Evolutionary conservation across 2,888 invertebrate genomes (phyloP), one percentile per base, ranked within the genome.

Genomic region (Pilophorus perplexus): DNA sequence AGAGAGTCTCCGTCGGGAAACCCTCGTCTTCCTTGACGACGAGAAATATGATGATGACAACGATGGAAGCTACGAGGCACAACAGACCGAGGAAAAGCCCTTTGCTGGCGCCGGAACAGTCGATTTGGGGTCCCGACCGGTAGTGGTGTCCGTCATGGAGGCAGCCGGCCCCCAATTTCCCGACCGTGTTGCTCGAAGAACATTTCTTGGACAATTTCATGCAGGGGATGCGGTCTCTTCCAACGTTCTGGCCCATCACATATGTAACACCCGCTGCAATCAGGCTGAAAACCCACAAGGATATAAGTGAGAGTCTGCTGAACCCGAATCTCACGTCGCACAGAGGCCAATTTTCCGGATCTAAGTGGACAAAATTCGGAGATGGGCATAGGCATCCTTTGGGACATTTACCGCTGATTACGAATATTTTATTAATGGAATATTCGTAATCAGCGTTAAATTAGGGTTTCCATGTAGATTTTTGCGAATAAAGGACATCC

Each of bases 221-320:
- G 48, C 70, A 69, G 22, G 71, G 71, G 10, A 75, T 71, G n/a
- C 76, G 74, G 66, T 74, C 74, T 8, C 76, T 74, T 1, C 80
- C 80, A 1, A 81, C 80, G 71, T 81, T 80, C 67, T 78, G 79
- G 68, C 82, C 81, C 79, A 82, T 80, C 37, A 81, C 79, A 72
- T 80, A 81, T 1, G 81, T 81, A 62, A 82, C 81, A 0, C 80
- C 81, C 1, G 82, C 81, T 0, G 82, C 81, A 54, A 82, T 81
- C 65, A 82, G 71, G 68, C 81, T 80, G 74, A 27, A 75, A 72
- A 66, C n/a, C n/a, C n/a, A n/a, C n/a, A n/a, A n/a, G n/a, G n/a
- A n/a, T n/a, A n/a, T n/a, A n/a, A n/a, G n/a, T n/a, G n/a, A n/a
- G n/a, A n/a, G n/a, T n/a, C n/a, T n/a, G n/a, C n/a, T n/a, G n/a